These are phyloP conservation scores for Oryzias javanicus DNA, from an alignment of 2,113 vertebrate genomes.

Conservation along the genomic window DNA sequence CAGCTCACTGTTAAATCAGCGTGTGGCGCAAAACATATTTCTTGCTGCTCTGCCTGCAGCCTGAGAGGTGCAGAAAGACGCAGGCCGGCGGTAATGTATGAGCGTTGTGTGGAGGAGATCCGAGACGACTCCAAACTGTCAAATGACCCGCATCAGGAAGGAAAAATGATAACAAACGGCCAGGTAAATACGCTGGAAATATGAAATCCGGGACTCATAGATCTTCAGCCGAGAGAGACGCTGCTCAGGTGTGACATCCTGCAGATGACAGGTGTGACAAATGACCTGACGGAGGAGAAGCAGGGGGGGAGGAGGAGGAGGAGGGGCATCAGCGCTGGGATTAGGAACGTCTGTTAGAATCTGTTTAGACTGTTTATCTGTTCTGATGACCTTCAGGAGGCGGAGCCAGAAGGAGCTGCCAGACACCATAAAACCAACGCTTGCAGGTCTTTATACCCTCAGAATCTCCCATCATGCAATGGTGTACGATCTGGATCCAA, in stretches of 20 bases:
- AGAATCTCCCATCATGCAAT: no score
- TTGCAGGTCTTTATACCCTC: no score
- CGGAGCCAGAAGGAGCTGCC: no score
- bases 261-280: conserved; percentile 62
- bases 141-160: conserved; percentile 68
- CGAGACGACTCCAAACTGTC: conserved; percentile 71
- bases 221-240: conserved; percentile 61
- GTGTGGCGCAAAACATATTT: conserved; percentile 51
- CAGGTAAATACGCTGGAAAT: conserved; percentile 70
- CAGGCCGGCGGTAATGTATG: conserved; percentile 49
- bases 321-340: no score
- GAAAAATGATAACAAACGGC: conserved; percentile 73
- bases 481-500: no score
- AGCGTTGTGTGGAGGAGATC: conserved; percentile 53
- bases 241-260: conserved; percentile 72
- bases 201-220: conserved; percentile 64
- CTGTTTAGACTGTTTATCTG: no score
- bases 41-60: conserved; percentile 19
- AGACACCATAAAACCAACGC: no score
- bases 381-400: no score
- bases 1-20: conserved; percentile 56
- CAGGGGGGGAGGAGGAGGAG: background rate
- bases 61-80: conserved; percentile 1
- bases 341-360: no score
- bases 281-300: conserved; percentile 39